These are phyloP conservation scores for Diaperis boleti DNA, from an alignment of 2,888 invertebrate species.

Conservation along the genomic window DNA sequence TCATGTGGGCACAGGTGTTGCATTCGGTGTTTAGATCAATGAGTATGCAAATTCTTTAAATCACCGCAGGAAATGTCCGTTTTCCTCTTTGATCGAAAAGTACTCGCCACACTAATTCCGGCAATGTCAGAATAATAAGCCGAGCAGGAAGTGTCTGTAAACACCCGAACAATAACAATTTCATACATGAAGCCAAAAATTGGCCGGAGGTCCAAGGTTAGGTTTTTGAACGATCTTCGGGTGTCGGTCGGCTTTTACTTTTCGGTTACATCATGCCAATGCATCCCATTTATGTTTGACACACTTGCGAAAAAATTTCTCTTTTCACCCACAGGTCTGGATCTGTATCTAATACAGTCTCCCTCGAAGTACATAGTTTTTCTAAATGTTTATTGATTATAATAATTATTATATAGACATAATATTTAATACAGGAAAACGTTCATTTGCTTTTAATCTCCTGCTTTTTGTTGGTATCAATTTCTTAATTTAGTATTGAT, in stretches of 20 bases:
- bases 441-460: too few species aligned
- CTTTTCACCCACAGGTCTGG: slow-evolving; percentile 14
- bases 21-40: background rate
- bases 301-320: slow-evolving; percentile 49
- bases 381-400: too few species aligned
- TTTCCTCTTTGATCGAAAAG: slow-evolving; percentile 1
- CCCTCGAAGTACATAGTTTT: too few species aligned
- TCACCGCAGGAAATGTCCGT: background rate
- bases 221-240: background rate
- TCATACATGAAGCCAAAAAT: background rate
- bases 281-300: slow-evolving; percentile 40
- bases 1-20: slow-evolving; percentile 1
- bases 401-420: too few species aligned
- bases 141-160: slow-evolving; percentile 24
- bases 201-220: slow-evolving; percentile 7
- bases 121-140: slow-evolving; percentile 33
- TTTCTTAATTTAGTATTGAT: too few species aligned
- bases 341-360: too few species aligned
- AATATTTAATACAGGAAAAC: too few species aligned
- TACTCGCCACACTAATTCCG: slow-evolving; percentile 13
- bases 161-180: background rate
- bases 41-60: slow-evolving; percentile 6
- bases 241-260: slow-evolving; percentile 34
- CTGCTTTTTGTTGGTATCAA: too few species aligned
- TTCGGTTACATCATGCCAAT: slow-evolving; percentile 41